A percentile compares a stretch with the other conserved stretches of the same genome.
These are phyloP conservation scores for Drosophila rhopaloa DNA, from an alignment of 1,140 invertebrate species.

Conservation along the genomic window DNA sequence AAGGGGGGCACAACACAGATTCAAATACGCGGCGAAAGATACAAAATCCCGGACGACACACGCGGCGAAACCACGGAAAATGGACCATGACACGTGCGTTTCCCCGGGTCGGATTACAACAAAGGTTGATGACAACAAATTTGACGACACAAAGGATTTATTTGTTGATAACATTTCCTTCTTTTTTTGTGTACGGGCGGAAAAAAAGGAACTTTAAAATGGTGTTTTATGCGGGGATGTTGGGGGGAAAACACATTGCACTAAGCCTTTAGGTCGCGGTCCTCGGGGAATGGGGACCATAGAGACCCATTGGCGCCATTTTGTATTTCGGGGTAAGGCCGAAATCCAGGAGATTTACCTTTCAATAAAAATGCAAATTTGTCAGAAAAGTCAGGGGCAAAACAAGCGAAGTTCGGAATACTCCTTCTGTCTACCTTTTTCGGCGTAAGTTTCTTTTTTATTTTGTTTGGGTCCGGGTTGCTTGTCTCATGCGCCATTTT, in stretches of 20 bases:
- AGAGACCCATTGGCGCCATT: constrained; percentile 75
- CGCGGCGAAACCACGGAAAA: constrained; percentile 37
- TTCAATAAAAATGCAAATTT: constrained; percentile 85
- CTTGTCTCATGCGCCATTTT: constrained; percentile 48
- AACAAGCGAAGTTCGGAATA: constrained; percentile 23
- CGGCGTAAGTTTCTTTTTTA: constrained; percentile 21
- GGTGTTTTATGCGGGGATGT: constrained; percentile 19
- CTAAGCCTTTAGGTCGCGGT: constrained; percentile 70
- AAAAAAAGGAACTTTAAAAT: constrained; percentile 72
- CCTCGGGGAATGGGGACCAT: constrained; percentile 35
- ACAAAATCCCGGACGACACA: constrained; percentile 44
- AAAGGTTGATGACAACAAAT: constrained; percentile 74
- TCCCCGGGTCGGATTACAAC: constrained; percentile 59
- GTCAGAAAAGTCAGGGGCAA: constrained; percentile 48
- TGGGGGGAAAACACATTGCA: constrained; percentile 54
- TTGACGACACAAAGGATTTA: constrained; percentile 84
- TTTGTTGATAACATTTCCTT: constrained; percentile 76
- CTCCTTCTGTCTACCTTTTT: constrained; percentile 36
- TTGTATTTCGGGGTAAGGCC: constrained; percentile 58
- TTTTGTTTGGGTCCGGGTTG: constrained; percentile 19
- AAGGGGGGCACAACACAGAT: constrained; percentile 2
- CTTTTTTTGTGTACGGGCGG: constrained; percentile 6
- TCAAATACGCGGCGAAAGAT: constrained; percentile 23
- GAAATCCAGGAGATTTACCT: constrained; percentile 83
- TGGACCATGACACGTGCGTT: constrained; percentile 70